phyloP scores from a whole-genome alignment of 2,113 vertebrate species.

The Brachirus orientalis region DNA sequence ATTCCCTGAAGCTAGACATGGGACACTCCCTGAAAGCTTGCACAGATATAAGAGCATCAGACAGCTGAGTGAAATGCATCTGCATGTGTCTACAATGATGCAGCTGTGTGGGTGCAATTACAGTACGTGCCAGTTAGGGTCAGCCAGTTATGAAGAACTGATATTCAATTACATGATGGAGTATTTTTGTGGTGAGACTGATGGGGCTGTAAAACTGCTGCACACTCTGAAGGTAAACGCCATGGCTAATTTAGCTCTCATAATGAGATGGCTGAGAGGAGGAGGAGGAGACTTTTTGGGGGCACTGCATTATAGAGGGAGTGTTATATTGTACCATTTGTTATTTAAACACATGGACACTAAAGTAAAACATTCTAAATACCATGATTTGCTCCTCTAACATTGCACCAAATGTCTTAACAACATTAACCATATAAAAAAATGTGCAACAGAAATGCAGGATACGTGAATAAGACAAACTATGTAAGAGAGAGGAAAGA shows the following conservation, averaged over 20 bases:
- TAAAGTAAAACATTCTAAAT: slow-evolving; percentile 5
- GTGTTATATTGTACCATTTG: slow-evolving; percentile 16
- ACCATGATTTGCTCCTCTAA: too few species aligned
- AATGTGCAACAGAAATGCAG: too few species aligned
- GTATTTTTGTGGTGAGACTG: slow-evolving; percentile 65
- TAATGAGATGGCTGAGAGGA: slow-evolving; percentile 58
- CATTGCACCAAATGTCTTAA: too few species aligned
- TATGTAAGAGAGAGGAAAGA: too few species aligned
- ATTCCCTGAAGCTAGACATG: not conserved
- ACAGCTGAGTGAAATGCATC: slow-evolving; percentile 12
- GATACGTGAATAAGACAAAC: too few species aligned
- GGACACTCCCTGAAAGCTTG: not conserved
- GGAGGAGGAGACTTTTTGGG: slow-evolving; percentile 16
- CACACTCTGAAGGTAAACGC: slow-evolving; percentile 57
- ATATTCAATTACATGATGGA: slow-evolving; percentile 68
- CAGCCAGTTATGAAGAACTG: slow-evolving; percentile 41
- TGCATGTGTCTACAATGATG: slow-evolving; percentile 18
- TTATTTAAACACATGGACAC: slow-evolving; percentile 1
- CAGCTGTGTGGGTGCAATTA: slow-evolving; percentile 27
- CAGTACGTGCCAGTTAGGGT: slow-evolving; percentile 10
- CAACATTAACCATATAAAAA: too few species aligned
- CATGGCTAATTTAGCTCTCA: slow-evolving; percentile 63
- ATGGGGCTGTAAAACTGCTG: slow-evolving; percentile 53
- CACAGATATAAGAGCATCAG: slow-evolving; percentile 5
- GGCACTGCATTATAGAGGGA: slow-evolving; percentile 21